Percentiles rank a stretch among this genome's conserved stretches.
Conservation (phyloP, 1,140 invertebrate genomes). For the Paraescarpia echinospica region DNA sequence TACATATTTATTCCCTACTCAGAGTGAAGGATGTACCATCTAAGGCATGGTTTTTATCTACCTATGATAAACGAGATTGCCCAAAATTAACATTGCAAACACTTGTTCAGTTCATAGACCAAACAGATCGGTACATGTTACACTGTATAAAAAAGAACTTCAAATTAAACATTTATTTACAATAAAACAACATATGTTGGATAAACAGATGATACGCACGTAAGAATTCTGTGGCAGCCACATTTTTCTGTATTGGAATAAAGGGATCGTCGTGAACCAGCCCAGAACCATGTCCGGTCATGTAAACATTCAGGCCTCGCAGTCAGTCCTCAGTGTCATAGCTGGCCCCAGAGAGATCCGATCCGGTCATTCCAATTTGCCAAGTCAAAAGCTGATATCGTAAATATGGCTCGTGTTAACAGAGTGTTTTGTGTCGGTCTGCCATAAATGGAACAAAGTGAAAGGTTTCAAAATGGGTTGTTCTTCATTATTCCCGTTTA, state of each 20-base stretch:
- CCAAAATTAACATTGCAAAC: not conserved
- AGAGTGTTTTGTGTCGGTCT: no score
- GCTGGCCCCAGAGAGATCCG: no score
- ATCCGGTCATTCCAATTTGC: no score
- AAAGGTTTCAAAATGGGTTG: not conserved
- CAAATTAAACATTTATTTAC: conserved; percentile 15
- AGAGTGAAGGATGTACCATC: not conserved
- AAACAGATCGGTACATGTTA: not conserved
- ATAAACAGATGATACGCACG: not conserved
- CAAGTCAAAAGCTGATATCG: no score
- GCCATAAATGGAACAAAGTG: no score
- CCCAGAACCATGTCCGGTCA: no score
- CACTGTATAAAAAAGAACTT: not conserved
- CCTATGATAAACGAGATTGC: not conserved
- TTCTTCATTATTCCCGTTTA: not conserved
- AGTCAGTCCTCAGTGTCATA: no score
- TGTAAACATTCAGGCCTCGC: no score
- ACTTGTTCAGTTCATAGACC: no score
- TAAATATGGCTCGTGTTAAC: no score
- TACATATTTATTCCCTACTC: not conserved
- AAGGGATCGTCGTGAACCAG: not conserved
- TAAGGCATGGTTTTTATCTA: not conserved
- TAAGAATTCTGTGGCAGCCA: not conserved
- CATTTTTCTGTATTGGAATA: not conserved
- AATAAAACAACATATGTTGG: conserved; percentile 8